Base-by-base conservation (phyloP, 2,797 vertebrate species). In the Pangasius djambal region DNA sequence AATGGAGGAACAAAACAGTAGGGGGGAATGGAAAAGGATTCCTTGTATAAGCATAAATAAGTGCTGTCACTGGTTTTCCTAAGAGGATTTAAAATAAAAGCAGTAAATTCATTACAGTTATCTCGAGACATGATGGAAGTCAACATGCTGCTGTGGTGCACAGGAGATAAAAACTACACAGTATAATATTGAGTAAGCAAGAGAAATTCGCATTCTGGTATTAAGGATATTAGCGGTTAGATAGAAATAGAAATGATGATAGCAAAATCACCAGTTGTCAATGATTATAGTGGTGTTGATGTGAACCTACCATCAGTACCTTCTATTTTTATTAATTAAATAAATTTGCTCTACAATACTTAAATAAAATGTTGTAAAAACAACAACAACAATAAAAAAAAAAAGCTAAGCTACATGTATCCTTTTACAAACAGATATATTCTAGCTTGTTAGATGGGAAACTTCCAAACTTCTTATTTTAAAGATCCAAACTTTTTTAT, bases 81-180 rank as follows among this genome's bases (percentile, higher is more conserved):
- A 91, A 95, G 93, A 89, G 90, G 94, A 95, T 95, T 94, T 91
- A 93, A 92, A 92, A 77, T 72, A 89, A 93, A 94, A 94, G 92
- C 92, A 93, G 92, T 90, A 90, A 4, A 69, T 92, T 94, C 91
- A 94, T 94, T 94, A 93, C 92, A 94, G 94, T 91, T 95, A 92
- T 93, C 91, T 91, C 89, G 85, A 90, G 88, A 92, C 91, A 90
- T 92, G 92, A 95, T 94, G 92, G 91, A 93, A 93, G 88, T 90
- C 79, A 69, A 89, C 93, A 89, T 91, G 92, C 94, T 94, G 93
- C 95, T 75, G 75, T 91, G 86, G 88, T 48, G 16, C 6, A 16
- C 67, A 50, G 67, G 88, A 91, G 75, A 87, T 86, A 87, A 63
- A 89, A 92, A 88, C 78, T 87, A 74, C 81, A 69, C 40, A 31